A percentile compares a stretch with the other conserved stretches of the same genome.
phyloP scores from a whole-genome alignment of 2,797 vertebrate genomes.

The Malacoraja senta region DNA sequence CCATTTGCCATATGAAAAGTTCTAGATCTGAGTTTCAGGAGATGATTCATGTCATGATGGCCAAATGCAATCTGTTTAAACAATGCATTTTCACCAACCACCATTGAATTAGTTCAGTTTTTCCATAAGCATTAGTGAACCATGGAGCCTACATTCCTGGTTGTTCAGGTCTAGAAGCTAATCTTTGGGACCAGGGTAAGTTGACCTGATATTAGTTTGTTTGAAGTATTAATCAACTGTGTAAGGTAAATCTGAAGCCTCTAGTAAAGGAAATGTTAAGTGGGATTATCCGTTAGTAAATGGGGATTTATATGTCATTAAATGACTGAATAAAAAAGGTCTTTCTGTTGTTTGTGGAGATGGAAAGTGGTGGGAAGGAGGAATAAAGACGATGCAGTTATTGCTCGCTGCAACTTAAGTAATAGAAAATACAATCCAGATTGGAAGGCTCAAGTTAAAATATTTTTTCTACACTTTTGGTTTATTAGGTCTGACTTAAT shows the following conservation, averaged over 20 bases:
- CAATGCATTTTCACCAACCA: slow-evolving; percentile 47
- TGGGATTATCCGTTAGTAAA: background rate
- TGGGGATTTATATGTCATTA: slow-evolving; percentile 33
- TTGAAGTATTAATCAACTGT: slow-evolving; percentile 45
- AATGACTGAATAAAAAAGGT: slow-evolving; percentile 9
- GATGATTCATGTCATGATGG: background rate
- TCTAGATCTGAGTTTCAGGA: background rate
- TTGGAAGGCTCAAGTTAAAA: background rate
- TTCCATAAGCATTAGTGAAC: slow-evolving; percentile 46
- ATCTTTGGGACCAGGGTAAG: slow-evolving; percentile 47
- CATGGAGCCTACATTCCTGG: slow-evolving; percentile 46
- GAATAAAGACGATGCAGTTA: slow-evolving; percentile 4
- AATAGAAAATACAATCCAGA: slow-evolving; percentile 2
- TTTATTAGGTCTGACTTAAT: background rate
- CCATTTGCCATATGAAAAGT: background rate
- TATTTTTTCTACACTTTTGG: background rate
- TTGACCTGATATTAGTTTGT: slow-evolving; percentile 39
- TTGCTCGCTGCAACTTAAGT: background rate
- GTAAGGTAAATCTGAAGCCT: background rate
- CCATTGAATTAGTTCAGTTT: slow-evolving; percentile 51
- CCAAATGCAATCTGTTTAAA: slow-evolving; percentile 47
- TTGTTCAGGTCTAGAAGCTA: slow-evolving; percentile 46
- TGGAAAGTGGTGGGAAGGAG: background rate
- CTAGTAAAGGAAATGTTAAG: background rate
- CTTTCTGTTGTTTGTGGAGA: slow-evolving; percentile 9